These are phyloP conservation scores for Oegoconia quadripuncta DNA, from an alignment of 2,888 invertebrate species.

Conservation along the genomic window DNA sequence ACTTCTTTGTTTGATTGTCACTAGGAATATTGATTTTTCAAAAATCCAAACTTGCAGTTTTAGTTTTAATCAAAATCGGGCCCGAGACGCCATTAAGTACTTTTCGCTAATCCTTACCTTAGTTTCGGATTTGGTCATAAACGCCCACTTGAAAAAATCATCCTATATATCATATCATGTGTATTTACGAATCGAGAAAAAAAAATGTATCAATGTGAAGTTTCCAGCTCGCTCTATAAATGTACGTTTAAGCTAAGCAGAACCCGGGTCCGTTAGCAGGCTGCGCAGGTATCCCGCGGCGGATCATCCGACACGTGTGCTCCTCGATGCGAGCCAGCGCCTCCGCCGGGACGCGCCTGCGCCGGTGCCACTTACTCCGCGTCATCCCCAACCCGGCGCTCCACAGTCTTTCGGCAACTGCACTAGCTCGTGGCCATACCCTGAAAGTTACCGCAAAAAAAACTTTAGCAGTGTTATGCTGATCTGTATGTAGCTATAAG, in stretches of 20 bases:
- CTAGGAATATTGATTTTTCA: too few relatives aligned
- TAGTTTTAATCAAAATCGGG: too few relatives aligned
- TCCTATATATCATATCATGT: too few relatives aligned
- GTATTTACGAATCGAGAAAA: too few relatives aligned
- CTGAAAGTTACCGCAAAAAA: conserved; percentile 43
- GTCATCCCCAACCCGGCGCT: conserved; percentile 41
- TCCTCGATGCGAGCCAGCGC: conserved; percentile 50
- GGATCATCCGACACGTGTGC: conserved; percentile 82
- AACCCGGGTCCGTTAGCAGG: conserved; percentile 85
- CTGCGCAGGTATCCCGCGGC: conserved; percentile 83
- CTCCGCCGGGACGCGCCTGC: conserved; percentile 25
- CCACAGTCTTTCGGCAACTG: conserved; percentile 93
- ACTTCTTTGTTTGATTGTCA: too few relatives aligned
- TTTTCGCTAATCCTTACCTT: too few relatives aligned
- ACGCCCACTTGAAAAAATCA: too few relatives aligned
- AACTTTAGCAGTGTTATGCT: background rate
- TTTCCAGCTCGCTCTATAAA: too few relatives aligned
- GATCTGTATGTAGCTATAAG: background rate
- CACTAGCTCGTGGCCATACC: conserved; percentile 92
- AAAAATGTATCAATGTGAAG: background rate
- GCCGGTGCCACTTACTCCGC: background rate
- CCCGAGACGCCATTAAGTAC: too few relatives aligned
- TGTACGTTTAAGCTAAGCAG: conserved; percentile 47
- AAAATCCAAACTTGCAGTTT: too few relatives aligned
- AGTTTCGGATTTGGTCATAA: too few relatives aligned